phyloP scores from a whole-genome alignment of 2,113 vertebrate genomes.

The Dicaeum eximium region DNA sequence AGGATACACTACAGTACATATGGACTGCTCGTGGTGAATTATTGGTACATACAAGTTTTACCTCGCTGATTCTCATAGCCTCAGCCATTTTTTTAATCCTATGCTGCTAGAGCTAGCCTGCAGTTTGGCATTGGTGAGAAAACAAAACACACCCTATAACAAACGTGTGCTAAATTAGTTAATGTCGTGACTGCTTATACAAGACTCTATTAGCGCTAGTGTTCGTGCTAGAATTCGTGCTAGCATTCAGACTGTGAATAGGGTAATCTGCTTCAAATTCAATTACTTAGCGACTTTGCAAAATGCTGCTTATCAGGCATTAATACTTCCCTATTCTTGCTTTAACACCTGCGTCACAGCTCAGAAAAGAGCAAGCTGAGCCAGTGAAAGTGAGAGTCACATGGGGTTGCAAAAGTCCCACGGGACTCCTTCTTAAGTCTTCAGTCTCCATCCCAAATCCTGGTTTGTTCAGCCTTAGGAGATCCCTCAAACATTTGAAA shows the following conservation, averaged over 20 bases:
- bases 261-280: conserved; percentile 7
- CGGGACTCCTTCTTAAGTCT: neutral
- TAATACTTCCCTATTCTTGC: conserved; percentile 50
- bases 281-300: neutral
- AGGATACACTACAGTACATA: neutral
- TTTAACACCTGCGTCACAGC: neutral
- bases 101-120: neutral
- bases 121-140: neutral
- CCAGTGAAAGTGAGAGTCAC: neutral
- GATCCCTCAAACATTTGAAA: neutral
- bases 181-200: neutral
- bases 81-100: neutral
- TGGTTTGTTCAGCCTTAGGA: neutral
- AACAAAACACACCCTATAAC: neutral
- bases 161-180: neutral
- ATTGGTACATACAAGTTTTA: neutral
- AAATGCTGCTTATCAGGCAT: conserved; percentile 18
- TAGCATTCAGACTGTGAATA: neutral
- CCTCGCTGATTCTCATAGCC: neutral
- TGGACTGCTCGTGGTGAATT: neutral
- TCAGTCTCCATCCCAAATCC: neutral
- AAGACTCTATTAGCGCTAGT: neutral
- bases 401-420: neutral
- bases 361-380: neutral
- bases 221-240: neutral